Percentiles rank a stretch among this genome's conserved stretches.
phyloP scores from a whole-genome alignment of 1,140 invertebrate genomes.

The Tetramorium parvispinum region DNA sequence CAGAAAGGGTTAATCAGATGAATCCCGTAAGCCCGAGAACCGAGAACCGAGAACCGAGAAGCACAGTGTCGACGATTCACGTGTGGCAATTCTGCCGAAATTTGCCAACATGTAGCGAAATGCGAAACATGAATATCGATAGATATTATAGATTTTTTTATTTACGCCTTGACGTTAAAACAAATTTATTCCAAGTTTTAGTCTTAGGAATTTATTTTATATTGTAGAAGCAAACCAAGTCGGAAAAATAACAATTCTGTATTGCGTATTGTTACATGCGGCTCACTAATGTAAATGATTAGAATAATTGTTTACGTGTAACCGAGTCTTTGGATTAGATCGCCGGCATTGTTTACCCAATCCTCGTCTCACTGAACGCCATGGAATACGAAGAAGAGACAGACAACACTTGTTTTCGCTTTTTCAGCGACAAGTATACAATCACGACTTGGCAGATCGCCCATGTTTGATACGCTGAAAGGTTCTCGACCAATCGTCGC shows the following conservation, averaged over 20 bases:
- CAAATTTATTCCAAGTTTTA: neutral
- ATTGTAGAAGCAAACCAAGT: neutral
- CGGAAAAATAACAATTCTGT: neutral
- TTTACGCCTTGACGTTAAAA: neutral
- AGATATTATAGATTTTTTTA: neutral
- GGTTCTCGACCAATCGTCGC: constrained; percentile 50
- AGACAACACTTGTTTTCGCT: constrained; percentile 42
- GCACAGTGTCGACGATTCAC: neutral
- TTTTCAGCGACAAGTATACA: constrained; percentile 67
- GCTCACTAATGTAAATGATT: neutral
- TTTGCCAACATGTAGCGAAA: neutral
- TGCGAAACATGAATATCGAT: neutral
- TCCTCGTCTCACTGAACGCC: neutral
- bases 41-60: too few relatives aligned
- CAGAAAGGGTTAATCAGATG: neutral
- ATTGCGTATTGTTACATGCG: neutral
- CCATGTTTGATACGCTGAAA: constrained; percentile 66
- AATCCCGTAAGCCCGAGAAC: neutral
- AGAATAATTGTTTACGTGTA: constrained; percentile 13
- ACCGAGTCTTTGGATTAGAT: constrained; percentile 6
- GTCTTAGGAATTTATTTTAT: neutral
- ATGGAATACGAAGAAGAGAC: constrained; percentile 20
- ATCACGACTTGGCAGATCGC: constrained; percentile 73
- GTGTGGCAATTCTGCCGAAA: neutral
- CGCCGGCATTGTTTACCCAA: constrained; percentile 7